Evolutionary conservation across 2,113 vertebrate genomes (phyloP).

Genomic region (Sinocyclocheilus maitianheensis): DNA sequence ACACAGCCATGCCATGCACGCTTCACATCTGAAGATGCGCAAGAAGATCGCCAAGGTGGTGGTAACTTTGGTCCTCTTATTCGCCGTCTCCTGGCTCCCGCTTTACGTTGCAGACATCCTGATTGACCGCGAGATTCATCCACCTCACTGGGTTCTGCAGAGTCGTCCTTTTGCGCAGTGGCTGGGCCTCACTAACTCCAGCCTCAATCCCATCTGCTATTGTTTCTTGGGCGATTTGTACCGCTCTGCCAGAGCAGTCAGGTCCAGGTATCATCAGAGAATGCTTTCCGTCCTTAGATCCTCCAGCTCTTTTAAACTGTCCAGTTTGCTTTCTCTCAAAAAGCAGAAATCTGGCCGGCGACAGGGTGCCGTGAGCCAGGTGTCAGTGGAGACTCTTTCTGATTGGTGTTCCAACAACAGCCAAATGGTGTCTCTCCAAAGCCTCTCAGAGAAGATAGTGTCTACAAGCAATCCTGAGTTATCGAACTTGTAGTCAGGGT

Average conservation of each 20-base stretch:
- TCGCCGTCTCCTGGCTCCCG: constrained; percentile 86
- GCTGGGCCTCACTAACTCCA: constrained; percentile 91
- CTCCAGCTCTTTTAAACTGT: constrained; percentile 61
- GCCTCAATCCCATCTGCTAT: constrained; percentile 92
- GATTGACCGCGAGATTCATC: constrained; percentile 81
- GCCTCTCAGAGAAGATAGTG: constrained; percentile 38
- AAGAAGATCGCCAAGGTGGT: constrained; percentile 92
- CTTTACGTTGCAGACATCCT: constrained; percentile 88
- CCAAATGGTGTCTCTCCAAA: constrained; percentile 58
- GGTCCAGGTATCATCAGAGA: constrained; percentile 83
- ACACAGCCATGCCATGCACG: constrained; percentile 77
- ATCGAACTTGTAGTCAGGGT: constrained; percentile 40
- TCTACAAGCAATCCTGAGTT: constrained; percentile 49
- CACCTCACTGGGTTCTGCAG: constrained; percentile 84
- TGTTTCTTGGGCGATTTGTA: constrained; percentile 88
- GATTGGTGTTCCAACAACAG: constrained; percentile 58
- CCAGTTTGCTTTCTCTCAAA: constrained; percentile 53
- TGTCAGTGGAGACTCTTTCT: constrained; percentile 55
- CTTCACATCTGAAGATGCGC: constrained; percentile 82
- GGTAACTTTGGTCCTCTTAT: constrained; percentile 87
- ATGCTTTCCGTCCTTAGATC: constrained; percentile 80
- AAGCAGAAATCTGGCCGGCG: constrained; percentile 35
- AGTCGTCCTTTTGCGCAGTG: constrained; percentile 88
- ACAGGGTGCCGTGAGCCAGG: constrained; percentile 31
- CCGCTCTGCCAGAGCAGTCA: constrained; percentile 85